A percentile compares a stretch with the other conserved stretches of the same genome.
phyloP scores from a whole-genome alignment of 1,140 invertebrate genomes.

The Druon quercuslanigerum region DNA sequence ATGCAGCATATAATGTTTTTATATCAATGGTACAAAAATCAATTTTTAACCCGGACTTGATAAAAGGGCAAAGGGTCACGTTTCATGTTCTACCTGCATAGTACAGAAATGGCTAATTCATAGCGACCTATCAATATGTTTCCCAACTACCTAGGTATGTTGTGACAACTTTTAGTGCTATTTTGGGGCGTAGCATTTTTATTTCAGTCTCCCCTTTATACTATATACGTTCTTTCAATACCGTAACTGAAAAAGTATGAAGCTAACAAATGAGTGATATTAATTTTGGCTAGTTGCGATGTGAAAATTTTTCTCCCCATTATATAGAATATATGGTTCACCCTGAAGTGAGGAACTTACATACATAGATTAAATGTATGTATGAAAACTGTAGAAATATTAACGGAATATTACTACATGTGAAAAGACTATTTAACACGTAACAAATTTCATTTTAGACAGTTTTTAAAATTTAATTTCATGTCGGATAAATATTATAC shows the following conservation, averaged over 20 bases:
- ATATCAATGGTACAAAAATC: too few species aligned
- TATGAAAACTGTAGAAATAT: neutral
- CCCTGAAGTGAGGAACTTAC: neutral
- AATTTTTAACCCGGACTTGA: too few species aligned
- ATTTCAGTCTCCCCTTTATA: conserved; percentile 41
- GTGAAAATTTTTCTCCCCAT: conserved; percentile 43
- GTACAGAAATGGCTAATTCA: conserved; percentile 44
- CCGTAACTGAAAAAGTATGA: conserved; percentile 49
- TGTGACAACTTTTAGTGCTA: conserved; percentile 55
- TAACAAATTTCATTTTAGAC: neutral
- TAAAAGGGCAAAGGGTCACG: too few species aligned
- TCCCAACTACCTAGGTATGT: conserved; percentile 49
- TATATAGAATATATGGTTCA: neutral
- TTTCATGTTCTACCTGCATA: conserved; percentile 44
- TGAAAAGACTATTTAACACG: neutral
- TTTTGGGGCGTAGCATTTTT: conserved; percentile 51
- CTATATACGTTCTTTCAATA: conserved; percentile 34
- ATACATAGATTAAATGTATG: neutral
- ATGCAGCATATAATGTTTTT: too few species aligned
- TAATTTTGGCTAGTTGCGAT: conserved; percentile 45
- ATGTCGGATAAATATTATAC: neutral
- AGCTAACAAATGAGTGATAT: conserved; percentile 50
- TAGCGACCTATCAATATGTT: conserved; percentile 52
- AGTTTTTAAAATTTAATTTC: neutral
- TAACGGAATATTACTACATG: conserved; percentile 12